Conservation (phyloP, 2,888 invertebrate species). For the Disparrhopalites patrizii region DNA sequence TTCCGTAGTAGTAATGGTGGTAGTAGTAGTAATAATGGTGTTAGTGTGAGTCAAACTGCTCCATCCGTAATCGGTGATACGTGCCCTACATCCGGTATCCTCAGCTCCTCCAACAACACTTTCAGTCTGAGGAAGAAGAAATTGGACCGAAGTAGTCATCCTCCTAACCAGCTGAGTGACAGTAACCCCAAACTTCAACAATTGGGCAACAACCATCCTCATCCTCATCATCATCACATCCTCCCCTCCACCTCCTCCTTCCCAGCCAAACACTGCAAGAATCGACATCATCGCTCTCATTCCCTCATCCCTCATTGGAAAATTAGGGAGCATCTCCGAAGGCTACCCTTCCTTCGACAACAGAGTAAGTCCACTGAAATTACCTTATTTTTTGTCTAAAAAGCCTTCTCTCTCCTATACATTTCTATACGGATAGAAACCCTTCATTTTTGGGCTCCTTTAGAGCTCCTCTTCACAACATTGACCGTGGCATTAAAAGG, state of each 20-base stretch:
- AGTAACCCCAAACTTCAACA: constrained; percentile 4
- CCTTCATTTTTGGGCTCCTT: not conserved
- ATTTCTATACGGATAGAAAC: not conserved
- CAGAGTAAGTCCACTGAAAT: constrained; percentile 32
- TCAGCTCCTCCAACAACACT: not conserved
- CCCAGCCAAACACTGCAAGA: constrained; percentile 17
- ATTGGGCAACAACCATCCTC: constrained; percentile 10
- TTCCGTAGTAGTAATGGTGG: constrained; percentile 7
- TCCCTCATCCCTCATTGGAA: constrained; percentile 48
- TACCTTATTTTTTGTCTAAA: not conserved
- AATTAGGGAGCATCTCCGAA: constrained; percentile 45
- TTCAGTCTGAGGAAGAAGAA: constrained; percentile 32
- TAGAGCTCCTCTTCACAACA: too few species aligned
- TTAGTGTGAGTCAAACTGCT: not conserved
- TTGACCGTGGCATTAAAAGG: too few species aligned
- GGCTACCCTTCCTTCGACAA: constrained; percentile 44
- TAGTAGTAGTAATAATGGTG: not conserved
- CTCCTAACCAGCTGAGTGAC: constrained; percentile 22
- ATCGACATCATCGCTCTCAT: constrained; percentile 42
- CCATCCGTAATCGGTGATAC: not conserved
- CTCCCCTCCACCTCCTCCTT: constrained; percentile 13
- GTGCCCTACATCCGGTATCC: constrained; percentile 15
- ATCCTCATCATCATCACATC: constrained; percentile 16
- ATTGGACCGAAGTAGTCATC: constrained; percentile 28
- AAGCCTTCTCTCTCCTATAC: not conserved